These are phyloP conservation scores for Semaprochilodus insignis DNA, from an alignment of 2,797 vertebrate species.

Conservation along the genomic window DNA sequence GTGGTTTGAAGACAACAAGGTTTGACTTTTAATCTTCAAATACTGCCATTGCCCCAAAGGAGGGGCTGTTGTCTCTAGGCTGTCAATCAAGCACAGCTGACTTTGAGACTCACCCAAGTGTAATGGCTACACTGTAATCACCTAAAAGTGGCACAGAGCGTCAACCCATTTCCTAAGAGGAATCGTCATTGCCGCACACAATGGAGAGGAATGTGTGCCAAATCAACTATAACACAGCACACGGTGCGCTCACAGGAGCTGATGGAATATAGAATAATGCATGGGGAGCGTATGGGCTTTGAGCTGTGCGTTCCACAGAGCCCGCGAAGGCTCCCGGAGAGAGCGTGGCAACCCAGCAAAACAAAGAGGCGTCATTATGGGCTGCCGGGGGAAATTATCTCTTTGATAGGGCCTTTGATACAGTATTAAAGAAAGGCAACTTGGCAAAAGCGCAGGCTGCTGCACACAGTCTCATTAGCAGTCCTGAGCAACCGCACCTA, in stretches of 20 bases:
- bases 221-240: slow-evolving; percentile 27
- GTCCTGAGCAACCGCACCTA: slow-evolving; percentile 33
- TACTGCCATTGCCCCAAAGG: slow-evolving; percentile 24
- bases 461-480: slow-evolving; percentile 58
- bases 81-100: slow-evolving; percentile 31
- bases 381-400: slow-evolving; percentile 54
- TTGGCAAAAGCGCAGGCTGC: slow-evolving; percentile 43
- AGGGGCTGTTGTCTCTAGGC: slow-evolving; percentile 17
- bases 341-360: slow-evolving; percentile 34
- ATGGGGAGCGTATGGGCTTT: slow-evolving; percentile 17
- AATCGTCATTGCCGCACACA: background rate
- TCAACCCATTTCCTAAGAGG: slow-evolving; percentile 25
- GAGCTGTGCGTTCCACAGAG: slow-evolving; percentile 19
- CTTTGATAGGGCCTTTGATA: slow-evolving; percentile 61
- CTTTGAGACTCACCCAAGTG: slow-evolving; percentile 31
- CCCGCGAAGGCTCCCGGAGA: slow-evolving; percentile 27
- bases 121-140: slow-evolving; percentile 46
- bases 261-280: slow-evolving; percentile 34
- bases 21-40: slow-evolving; percentile 31
- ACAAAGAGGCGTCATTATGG: slow-evolving; percentile 53
- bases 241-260: background rate
- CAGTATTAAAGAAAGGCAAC: slow-evolving; percentile 59
- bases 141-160: slow-evolving; percentile 6
- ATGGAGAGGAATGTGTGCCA: slow-evolving; percentile 22
- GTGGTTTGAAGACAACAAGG: slow-evolving; percentile 13